phyloP scores from a whole-genome alignment of 2,113 vertebrate species.

The Siniperca knerii region DNA sequence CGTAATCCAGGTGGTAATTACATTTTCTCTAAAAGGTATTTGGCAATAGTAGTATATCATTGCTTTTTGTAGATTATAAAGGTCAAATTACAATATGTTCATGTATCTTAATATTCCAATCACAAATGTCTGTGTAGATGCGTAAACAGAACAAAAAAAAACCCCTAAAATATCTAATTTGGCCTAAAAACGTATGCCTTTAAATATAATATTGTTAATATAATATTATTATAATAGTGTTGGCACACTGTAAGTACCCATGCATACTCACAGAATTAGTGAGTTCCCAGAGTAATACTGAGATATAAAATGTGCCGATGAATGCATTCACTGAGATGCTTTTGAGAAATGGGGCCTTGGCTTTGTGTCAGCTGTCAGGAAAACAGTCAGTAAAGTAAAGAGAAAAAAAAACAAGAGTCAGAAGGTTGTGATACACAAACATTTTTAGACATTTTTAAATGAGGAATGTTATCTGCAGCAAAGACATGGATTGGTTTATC shows the following conservation, averaged over 20 bases:
- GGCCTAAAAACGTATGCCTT: conserved; percentile 11
- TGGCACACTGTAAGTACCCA: neutral
- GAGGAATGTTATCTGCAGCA: conserved; percentile 12
- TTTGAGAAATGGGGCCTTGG: conserved; percentile 62
- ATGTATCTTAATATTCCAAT: conserved; percentile 1
- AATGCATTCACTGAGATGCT: conserved; percentile 55
- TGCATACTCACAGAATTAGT: neutral
- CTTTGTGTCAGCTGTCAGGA: conserved; percentile 34
- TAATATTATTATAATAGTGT: too few species aligned
- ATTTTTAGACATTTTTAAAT: conserved; percentile 16
- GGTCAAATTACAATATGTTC: neutral
- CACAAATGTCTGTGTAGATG: neutral
- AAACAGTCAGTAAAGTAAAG: conserved; percentile 27
- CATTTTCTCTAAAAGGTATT: neutral
- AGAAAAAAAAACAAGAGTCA: conserved; percentile 1
- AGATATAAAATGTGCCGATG: conserved; percentile 36
- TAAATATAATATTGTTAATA: conserved; percentile 47
- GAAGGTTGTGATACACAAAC: conserved; percentile 21
- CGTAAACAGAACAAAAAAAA: neutral
- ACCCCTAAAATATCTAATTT: conserved; percentile 12
- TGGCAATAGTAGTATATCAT: neutral
- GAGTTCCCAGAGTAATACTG: neutral
- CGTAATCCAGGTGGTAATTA: neutral
- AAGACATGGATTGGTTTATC: neutral
- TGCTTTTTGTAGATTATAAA: neutral